Base-by-base conservation (phyloP, 1,140 invertebrate species). In the Nylanderia fulva region DNA sequence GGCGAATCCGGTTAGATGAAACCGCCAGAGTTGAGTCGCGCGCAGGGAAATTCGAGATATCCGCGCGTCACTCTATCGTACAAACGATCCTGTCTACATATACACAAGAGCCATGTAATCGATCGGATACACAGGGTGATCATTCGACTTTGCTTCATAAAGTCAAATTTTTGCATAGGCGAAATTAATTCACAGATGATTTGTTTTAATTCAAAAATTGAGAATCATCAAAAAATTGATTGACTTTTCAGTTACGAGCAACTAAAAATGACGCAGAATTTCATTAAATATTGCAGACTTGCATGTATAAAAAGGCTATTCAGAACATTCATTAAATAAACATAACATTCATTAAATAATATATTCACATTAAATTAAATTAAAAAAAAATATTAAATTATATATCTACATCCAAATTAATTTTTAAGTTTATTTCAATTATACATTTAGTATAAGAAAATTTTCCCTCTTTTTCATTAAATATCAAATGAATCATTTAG, bases 11-110 rank as follows among this genome's bases (percentile, higher is more conserved):
- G 52, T 82, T 24, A 54, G 52, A 58, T 58, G 33, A 72, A 82
- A 36, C 77, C 77, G 24, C 77, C 6, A 21, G 63, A 71, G 66
- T 71, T 39, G 66, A 80, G 48, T 80, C 45, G 76, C 33, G 77
- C 64, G 39, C 77, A 60, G 52, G 77, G 77, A 82, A 82, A 82
- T 82, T 82, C 77, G 77, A 82, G 77, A 82, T 82, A 82, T 82
- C 77, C 52, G 64, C 54, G 52, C 61, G 48, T 80, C 77, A 71
- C 64, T 71, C 33, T 52, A n/a, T 71, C 66, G 66, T 36, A 82
- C 39, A 72, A 82, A 72, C 77, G 77, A 72, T 82, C 66, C 11
- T 52, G 66, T 29, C 24, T 18, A 21, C 48, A 13, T 52, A 33
- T 36, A 69, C 76, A 71, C 24, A 52, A 42, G 18, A 80, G 29